These are phyloP conservation scores for Apogon talboti DNA, from an alignment of 2,797 vertebrate species.

Conservation along the genomic window DNA sequence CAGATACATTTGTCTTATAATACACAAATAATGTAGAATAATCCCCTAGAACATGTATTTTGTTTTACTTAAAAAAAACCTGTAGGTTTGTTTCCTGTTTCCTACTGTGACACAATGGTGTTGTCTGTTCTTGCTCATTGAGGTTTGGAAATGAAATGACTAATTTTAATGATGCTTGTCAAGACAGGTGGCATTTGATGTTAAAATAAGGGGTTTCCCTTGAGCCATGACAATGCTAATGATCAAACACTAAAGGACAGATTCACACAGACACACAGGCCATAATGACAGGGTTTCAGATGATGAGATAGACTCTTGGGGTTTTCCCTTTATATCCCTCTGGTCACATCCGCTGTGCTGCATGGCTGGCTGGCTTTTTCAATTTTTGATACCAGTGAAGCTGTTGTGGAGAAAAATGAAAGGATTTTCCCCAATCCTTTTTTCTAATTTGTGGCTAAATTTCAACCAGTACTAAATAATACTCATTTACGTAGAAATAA, in stretches of 20 bases:
- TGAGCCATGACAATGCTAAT: slow-evolving; percentile 18
- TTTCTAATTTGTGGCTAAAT: background rate
- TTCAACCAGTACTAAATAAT: too few species aligned
- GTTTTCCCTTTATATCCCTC: slow-evolving; percentile 1
- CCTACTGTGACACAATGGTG: background rate
- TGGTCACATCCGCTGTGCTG: slow-evolving; percentile 13
- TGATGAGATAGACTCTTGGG: slow-evolving; percentile 11
- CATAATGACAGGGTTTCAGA: slow-evolving; percentile 25
- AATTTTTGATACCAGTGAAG: background rate
- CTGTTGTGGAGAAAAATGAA: background rate
- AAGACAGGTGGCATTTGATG: background rate
- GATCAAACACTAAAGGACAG: slow-evolving; percentile 6
- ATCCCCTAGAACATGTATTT: background rate
- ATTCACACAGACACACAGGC: slow-evolving; percentile 9
- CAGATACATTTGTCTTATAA: too few species aligned
- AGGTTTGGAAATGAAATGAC: slow-evolving; percentile 23
- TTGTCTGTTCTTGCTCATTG: slow-evolving; percentile 7
- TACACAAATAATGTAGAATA: background rate
- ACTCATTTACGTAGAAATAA: background rate
- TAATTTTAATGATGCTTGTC: slow-evolving; percentile 14
- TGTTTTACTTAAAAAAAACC: too few species aligned
- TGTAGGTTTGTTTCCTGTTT: background rate
- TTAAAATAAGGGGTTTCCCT: slow-evolving; percentile 31
- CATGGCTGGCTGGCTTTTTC: slow-evolving; percentile 30
- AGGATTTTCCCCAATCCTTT: background rate